Evolutionary conservation across 2,797 vertebrate genomes (phyloP), one percentile per base, ranked within the genome.

Genomic region (Spea hammondii): DNA sequence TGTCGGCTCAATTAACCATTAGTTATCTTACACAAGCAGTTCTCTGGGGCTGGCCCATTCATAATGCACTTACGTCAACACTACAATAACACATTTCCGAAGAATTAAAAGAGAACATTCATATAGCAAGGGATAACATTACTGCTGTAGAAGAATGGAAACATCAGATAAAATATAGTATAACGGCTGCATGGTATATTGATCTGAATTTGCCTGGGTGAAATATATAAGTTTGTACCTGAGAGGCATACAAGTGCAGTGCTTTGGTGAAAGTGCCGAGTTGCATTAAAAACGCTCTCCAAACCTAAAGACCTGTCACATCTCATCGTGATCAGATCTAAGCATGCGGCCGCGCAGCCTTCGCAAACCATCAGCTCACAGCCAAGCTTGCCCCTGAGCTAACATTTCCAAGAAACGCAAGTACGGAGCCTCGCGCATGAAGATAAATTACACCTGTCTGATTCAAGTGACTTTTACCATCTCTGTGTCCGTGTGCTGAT

Each of bases 261-360:
- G 54, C 51, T 64, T 72, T 66, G 5, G 47, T 60, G 67, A 83
- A 79, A 32, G 51, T 72, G 49, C 65, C 65, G 62, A 83, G 53
- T 11, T 65, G 44, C 65, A 76, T 32, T 50, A 32, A 65, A 55
- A 68, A 57, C 13, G 17, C 47, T 65, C 62, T 65, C 49, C 11
- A 48, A 49, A 72, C 53, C 44, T 79, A 73, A 79, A 79, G 77
- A 59, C 51, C 64, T 79, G 77, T 73, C 65, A 73, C 12, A 67
- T 45, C 44, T 49, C 54, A 68, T 79, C 46, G 67, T 13, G 50
- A 17, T 72, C 46, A 79, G 17, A 67, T 54, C 53, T 68, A 48
- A 6, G n/a, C 47, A 57, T 44, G 65, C 12, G 1, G 10, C 64
- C 8, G 53, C 32, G 6, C 11, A 72, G 46, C 11, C 44, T 44